These are phyloP conservation scores for Teleogryllus occipitalis DNA, from an alignment of 1,140 invertebrate genomes.

Conservation along the genomic window DNA sequence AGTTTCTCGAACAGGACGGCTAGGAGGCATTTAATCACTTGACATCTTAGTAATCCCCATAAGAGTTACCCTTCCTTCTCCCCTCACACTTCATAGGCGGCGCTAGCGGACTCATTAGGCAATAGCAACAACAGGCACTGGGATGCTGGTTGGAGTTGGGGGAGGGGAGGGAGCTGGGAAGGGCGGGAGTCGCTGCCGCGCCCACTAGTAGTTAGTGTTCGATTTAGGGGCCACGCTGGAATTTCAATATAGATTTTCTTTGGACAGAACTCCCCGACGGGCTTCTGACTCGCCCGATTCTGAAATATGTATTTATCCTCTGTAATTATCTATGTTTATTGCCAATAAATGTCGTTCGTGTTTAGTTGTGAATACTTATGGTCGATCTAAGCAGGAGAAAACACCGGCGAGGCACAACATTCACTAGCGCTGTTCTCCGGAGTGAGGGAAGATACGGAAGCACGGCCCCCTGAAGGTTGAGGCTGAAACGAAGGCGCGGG, in stretches of 20 bases:
- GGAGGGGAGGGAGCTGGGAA: neutral
- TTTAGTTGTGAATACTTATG: neutral
- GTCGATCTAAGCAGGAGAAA: neutral
- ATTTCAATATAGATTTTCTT: constrained; percentile 2
- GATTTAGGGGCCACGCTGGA: neutral
- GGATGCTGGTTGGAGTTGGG: neutral
- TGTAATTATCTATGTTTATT: neutral
- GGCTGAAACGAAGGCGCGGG: no score
- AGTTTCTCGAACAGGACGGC: no score
- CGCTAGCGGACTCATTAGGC: neutral
- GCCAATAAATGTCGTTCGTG: neutral
- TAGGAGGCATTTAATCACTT: neutral
- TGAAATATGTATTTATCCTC: neutral
- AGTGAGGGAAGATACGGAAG: no score
- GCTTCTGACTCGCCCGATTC: neutral
- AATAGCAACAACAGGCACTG: neutral
- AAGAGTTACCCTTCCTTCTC: neutral
- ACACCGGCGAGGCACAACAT: neutral
- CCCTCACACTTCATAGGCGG: neutral
- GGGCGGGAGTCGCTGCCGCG: neutral
- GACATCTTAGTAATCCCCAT: neutral
- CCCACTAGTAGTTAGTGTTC: neutral
- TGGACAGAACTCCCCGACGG: neutral
- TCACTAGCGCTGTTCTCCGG: neutral
- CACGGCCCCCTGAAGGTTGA: no score